Base-by-base conservation (phyloP, 1,140 invertebrate species). In the Bicyclus anynana region DNA sequence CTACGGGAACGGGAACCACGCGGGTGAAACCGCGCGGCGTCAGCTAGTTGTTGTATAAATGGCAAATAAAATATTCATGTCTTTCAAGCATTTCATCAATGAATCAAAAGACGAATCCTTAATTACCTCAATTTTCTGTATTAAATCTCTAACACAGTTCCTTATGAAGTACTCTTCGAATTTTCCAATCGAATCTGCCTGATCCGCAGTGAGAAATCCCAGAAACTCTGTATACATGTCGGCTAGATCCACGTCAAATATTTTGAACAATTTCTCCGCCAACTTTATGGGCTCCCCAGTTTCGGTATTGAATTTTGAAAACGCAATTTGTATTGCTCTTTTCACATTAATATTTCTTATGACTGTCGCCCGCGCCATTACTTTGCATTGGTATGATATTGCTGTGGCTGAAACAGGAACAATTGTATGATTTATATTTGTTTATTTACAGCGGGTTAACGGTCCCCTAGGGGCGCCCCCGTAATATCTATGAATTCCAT, bases 211-310 rank as follows among this genome's bases (percentile, higher is more conserved):
- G 1, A 87, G 53, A 23, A 83, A 80, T 1, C 65, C 65, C 0
- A 80, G 13, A 48, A 87, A 84, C 20, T 84, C 84, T 4, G 62
- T 81, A 16, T 71, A 82, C 21, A 79, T 16, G 13, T 80, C 72
- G 4, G 70, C 40, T 1, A 77, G 26, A 2, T 73, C 73, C 0
- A 60, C 56, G 1, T 72, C 57, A 2, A 69, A 73, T 0, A 40
- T 33, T 27, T 70, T 51, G 7, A 62, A 48, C 2, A 84, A 13
- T 0, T 57, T 27, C 1, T 53, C 29, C 0, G 70, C 67, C 1
- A 85, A 46, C 9, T 23, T n/a, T 4, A 69, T 5, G 0, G 69
- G 67, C 49, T 74, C 64, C 5, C 58, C 71, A 0, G 16, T 37
- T 1, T 66, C 29, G 0, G 54, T 18, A 14, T 77, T 61, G 53